Base-by-base conservation (phyloP, 2,888 invertebrate genomes). In the Nudaria mundana region DNA sequence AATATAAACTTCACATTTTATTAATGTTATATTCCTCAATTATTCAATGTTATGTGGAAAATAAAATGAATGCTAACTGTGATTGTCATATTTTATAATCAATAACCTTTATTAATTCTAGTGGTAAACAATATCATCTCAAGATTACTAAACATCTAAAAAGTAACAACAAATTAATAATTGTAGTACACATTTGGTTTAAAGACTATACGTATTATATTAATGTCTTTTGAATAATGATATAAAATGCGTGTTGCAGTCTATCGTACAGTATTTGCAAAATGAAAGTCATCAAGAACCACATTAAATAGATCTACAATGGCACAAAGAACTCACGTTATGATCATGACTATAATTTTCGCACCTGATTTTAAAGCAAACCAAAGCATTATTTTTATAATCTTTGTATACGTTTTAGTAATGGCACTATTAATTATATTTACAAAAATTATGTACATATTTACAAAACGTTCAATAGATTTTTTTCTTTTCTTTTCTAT, bases 251-350 rank as follows among this genome's bases (percentile, higher is more conserved):
- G 63, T 54, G 56, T 50, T 56, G 75, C 78, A 80, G 80, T 81
- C 76, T 70, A 74, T 67, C 46, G 38, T 54, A 47, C 37, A 38
- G 55, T 55, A 48, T 36, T 37, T 35, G 50, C 46, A 37, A 56
- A 62, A 59, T 52, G 32, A 60, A 65, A 59, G 56, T 52, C 56
- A 56, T 59, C 42, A 46, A 40, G 13, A 40, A 52, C 54, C 52
- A 65, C 51, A 52, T 59, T 53, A 63, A 52, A 58, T 53, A 63
- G 25, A 63, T 40, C 58, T 63, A 60, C 28, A 47, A 84, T 86
- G 86, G 84, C 86, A 85, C 86, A 63, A 69, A 54, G 82, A 83
- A 85, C 78, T 86, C 84, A 84, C 84, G 71, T 51, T 40, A 49
- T 40, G 38, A 40, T 52, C 44, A 51, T 59, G 52, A 59, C 47